phyloP scores from a whole-genome alignment of 2,888 invertebrate genomes.

The Pandemis heparana region DNA sequence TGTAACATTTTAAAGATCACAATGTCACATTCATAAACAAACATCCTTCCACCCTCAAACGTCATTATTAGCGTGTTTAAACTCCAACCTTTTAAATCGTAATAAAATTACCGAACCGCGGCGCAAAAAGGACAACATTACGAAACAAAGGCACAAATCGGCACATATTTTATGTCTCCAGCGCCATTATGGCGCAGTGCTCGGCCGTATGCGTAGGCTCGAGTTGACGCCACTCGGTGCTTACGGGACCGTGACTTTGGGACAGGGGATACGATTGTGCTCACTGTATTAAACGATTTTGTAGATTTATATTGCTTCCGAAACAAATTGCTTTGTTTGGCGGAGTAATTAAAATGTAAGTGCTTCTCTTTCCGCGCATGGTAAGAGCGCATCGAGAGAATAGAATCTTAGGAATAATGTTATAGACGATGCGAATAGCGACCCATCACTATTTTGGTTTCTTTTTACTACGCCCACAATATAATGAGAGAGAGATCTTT shows the following conservation, averaged over 20 bases:
- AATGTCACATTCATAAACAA: neutral
- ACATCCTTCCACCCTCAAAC: neutral
- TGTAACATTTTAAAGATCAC: neutral
- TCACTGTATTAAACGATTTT: neutral
- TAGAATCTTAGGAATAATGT: no score
- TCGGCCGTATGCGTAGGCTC: neutral
- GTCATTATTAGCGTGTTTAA: slow-evolving; percentile 23
- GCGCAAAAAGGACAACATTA: slow-evolving; percentile 26
- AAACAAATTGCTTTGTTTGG: neutral
- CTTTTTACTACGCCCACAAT: no score
- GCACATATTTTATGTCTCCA: slow-evolving; percentile 32
- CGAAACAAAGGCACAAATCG: slow-evolving; percentile 28
- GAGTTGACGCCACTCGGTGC: slow-evolving; percentile 10
- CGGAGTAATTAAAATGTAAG: no score
- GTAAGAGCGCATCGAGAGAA: no score
- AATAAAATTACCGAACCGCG: slow-evolving; percentile 31
- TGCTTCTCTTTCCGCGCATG: no score
- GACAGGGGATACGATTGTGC: neutral
- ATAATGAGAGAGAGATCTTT: no score
- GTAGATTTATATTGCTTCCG: neutral
- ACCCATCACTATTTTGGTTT: no score
- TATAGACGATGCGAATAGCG: no score
- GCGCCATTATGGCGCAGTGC: slow-evolving; percentile 8
- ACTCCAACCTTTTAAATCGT: slow-evolving; percentile 30
- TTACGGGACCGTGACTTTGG: slow-evolving; percentile 2